A percentile compares a stretch with the other conserved stretches of the same genome.
Evolutionary conservation across 1,140 invertebrate species (phyloP).

Genomic region (Apocrypta bakeri): DNA sequence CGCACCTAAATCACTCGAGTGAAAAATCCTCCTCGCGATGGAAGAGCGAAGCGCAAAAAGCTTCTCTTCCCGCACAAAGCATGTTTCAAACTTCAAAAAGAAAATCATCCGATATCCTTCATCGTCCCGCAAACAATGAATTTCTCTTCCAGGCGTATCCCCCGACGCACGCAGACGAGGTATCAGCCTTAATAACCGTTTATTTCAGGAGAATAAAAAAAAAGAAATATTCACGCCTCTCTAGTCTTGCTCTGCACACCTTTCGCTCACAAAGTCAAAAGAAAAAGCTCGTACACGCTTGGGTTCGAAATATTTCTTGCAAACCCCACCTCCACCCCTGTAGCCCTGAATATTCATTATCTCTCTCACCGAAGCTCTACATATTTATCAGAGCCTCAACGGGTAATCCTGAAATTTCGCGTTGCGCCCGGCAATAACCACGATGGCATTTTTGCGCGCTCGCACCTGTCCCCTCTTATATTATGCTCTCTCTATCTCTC

Average conservation of each 20-base stretch:
- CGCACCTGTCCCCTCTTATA: neutral
- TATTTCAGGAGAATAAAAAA: neutral
- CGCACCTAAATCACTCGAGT: too few species aligned
- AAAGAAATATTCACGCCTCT: neutral
- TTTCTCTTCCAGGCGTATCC: too few species aligned
- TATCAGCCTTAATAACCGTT: too few species aligned
- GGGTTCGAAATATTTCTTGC: slow-evolving; percentile 35
- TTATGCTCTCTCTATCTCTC: slow-evolving; percentile 19
- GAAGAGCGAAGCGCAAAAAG: too few species aligned
- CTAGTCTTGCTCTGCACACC: too few species aligned
- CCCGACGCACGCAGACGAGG: too few species aligned
- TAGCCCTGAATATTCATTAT: slow-evolving; percentile 49
- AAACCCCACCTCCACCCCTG: too few species aligned
- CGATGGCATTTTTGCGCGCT: slow-evolving; percentile 10
- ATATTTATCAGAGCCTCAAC: slow-evolving; percentile 44
- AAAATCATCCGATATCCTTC: neutral
- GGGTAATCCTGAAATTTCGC: slow-evolving; percentile 40
- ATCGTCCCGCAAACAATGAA: neutral
- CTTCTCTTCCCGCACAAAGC: neutral
- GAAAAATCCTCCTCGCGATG: neutral
- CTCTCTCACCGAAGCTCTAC: neutral
- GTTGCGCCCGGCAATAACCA: slow-evolving; percentile 11
- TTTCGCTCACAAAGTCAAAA: neutral
- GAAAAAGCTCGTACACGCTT: neutral
- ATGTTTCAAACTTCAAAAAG: neutral